Base-by-base conservation (phyloP, 2,888 invertebrate species). In the Odontocolon sp. region DNA sequence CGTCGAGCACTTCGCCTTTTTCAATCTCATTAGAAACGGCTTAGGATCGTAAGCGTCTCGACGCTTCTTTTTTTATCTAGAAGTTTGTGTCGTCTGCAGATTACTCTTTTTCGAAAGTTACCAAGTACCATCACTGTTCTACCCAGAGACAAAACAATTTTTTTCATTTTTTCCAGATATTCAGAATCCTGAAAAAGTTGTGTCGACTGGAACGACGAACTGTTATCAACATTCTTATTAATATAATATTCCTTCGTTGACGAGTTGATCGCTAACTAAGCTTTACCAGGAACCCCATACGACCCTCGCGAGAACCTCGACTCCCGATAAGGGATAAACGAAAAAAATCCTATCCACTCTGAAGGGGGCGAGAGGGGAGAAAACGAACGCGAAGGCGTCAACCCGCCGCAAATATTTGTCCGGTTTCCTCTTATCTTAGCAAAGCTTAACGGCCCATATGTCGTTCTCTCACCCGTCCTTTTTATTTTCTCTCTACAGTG, bases 391-490 rank as follows among this genome's bases (percentile, higher is more conserved):
- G 77, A 87, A 85, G 85, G 85, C 84, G 84, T 84, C 86, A 84
- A 77, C 66, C 61, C 54, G 74, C 54, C 68, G 76, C 84, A 87
- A 88, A 87, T 88, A 87, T 87, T 87, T 86, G 83, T 81, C 80
- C 56, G 61, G 77, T 77, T 72, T 84, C 83, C 83, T 78, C 86
- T 88, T 87, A 87, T 87, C 87, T 80, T 82, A 78, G 80, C 77
- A 80, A 79, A 84, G 87, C 85, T 87, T 88, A 86, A 84, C 84
- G 81, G 83, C 84, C 80, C 88, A 88, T 87, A 87, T 87, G 87
- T 81, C 83, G 73, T 81, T 83, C 82, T 83, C 83, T 82, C 85
- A 84, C 82, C 82, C 82, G 83, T 69, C 75, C 52, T 56, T 78
- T 72, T 79, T 78, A 71, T 80, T 80, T 82, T 56, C 40, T 63